Conservation (phyloP, 1,140 invertebrate genomes). For the Psilanteris sp. region DNA sequence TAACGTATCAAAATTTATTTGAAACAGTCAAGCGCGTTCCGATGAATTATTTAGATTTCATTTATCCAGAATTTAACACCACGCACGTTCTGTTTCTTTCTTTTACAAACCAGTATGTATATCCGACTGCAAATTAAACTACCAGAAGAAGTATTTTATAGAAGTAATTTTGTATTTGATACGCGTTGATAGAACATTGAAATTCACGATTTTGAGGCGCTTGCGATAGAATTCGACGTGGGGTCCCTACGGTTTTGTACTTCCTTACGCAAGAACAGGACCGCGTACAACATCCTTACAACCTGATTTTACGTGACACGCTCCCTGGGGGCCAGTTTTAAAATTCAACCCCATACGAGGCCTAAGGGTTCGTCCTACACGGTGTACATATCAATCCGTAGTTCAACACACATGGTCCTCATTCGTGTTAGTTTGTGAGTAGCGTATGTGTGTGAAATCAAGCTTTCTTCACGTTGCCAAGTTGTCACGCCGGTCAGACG, state of each 20-base stretch:
- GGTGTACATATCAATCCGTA: constrained; percentile 56
- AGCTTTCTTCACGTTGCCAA: too few relatives aligned
- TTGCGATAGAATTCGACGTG: constrained; percentile 44
- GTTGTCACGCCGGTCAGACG: too few relatives aligned
- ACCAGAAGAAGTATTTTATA: neutral
- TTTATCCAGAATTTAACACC: too few relatives aligned
- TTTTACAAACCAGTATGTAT: too few relatives aligned
- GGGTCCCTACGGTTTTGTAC: constrained; percentile 70
- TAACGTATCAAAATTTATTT: too few relatives aligned
- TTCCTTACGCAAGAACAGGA: constrained; percentile 70
- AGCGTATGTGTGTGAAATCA: too few relatives aligned
- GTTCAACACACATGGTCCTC: constrained; percentile 25
- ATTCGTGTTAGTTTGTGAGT: too few relatives aligned
- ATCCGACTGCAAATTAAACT: too few relatives aligned
- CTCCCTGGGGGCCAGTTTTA: constrained; percentile 74
- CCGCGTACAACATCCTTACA: constrained; percentile 65
- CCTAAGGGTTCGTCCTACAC: constrained; percentile 57
- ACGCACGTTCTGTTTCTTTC: too few relatives aligned
- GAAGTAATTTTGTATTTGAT: constrained; percentile 31
- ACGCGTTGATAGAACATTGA: constrained; percentile 41
- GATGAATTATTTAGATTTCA: too few relatives aligned
- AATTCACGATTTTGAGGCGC: constrained; percentile 49
- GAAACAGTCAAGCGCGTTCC: too few relatives aligned
- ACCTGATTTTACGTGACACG: constrained; percentile 72
- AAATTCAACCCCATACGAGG: constrained; percentile 74